Percentiles rank a stretch among this genome's conserved stretches.
phyloP scores from a whole-genome alignment of 53 echinoderm and acorn worm species.

The Astropecten irregularis region DNA sequence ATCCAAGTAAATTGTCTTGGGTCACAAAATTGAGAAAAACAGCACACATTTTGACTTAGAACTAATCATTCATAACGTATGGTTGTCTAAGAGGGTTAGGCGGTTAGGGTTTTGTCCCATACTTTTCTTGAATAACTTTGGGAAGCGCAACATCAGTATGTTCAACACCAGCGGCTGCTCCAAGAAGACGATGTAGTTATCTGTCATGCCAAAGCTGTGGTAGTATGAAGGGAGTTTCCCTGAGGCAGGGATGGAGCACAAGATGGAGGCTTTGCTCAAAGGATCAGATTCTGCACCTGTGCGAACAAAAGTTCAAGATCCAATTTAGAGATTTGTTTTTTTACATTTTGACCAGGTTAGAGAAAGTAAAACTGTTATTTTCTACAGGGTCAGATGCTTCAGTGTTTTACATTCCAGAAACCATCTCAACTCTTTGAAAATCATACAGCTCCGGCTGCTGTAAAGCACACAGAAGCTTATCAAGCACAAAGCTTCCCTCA shows the following conservation, averaged over 20 bases:
- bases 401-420: too few relatives aligned
- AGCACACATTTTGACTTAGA: too few relatives aligned
- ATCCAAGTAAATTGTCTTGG: too few relatives aligned
- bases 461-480: too few relatives aligned
- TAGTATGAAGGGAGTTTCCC: slow-evolving; percentile 50
- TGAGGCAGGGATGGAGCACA: slow-evolving; percentile 51
- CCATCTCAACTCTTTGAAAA: too few relatives aligned
- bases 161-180: slow-evolving; percentile 58
- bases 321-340: neutral
- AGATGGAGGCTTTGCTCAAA: slow-evolving; percentile 42
- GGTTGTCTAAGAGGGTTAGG: too few relatives aligned
- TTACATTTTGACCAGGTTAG: neutral
- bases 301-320: neutral
- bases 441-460: too few relatives aligned
- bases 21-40: too few relatives aligned
- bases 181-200: slow-evolving; percentile 62
- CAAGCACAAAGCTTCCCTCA: too few relatives aligned
- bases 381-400: too few relatives aligned
- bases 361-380: neutral
- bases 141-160: neutral
- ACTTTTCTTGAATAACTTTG: neutral
- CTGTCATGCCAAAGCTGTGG: slow-evolving; percentile 63
- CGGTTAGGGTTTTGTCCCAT: too few relatives aligned
- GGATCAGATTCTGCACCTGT: slow-evolving; percentile 17
- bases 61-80: too few relatives aligned